Evolutionary conservation across 2,797 vertebrate genomes (phyloP).

Genomic region (Nothura maculosa): DNA sequence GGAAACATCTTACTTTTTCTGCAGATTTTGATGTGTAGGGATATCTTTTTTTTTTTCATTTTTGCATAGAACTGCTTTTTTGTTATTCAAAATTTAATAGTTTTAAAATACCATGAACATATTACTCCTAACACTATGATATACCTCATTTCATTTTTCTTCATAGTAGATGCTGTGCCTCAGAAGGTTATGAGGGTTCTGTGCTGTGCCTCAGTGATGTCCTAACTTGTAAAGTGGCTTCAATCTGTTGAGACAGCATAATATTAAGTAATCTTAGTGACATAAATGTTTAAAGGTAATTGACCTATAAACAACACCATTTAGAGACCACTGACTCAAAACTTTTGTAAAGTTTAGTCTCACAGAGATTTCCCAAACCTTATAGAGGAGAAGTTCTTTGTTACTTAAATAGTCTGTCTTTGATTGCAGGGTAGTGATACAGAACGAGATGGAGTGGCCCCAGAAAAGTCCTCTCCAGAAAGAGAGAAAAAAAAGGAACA

Average conservation of each 20-base stretch:
- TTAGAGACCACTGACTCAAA: neutral
- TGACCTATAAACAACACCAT: neutral
- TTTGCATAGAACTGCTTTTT: neutral
- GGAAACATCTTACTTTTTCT: neutral
- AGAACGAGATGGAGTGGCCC: slow-evolving; percentile 84
- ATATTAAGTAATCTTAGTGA: neutral
- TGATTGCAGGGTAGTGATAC: slow-evolving; percentile 88
- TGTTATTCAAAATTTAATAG: neutral
- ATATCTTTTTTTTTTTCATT: too few relatives aligned
- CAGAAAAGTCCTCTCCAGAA: slow-evolving; percentile 86
- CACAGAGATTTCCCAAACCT: neutral
- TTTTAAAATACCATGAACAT: neutral
- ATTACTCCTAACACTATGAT: neutral
- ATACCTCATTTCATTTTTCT: neutral
- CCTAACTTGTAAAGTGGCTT: neutral
- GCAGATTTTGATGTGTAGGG: neutral
- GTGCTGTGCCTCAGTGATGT: neutral
- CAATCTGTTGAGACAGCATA: neutral
- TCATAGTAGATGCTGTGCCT: neutral
- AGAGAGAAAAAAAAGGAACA: slow-evolving; percentile 88
- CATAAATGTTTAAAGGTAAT: neutral
- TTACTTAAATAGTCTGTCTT: neutral
- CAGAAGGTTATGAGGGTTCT: neutral
- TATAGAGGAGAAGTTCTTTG: accelerated
- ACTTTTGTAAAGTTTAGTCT: neutral